phyloP scores from a whole-genome alignment of 2,888 invertebrate genomes.

The Chouioia cunea region DNA sequence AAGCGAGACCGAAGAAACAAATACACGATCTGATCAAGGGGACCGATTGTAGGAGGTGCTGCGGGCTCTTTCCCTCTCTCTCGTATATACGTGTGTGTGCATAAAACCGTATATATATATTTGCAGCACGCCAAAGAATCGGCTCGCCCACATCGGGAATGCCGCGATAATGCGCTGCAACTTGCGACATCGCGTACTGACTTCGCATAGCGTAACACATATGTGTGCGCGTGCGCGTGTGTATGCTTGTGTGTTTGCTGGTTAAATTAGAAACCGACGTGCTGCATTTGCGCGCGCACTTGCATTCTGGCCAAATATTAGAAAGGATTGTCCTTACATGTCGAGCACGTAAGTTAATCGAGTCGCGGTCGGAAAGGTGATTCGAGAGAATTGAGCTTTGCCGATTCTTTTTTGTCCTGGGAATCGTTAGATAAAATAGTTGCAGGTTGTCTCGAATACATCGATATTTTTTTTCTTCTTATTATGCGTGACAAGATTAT shows the following conservation, averaged over 20 bases:
- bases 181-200: conserved; percentile 22
- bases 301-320: conserved; percentile 15
- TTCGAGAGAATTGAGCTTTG: no score
- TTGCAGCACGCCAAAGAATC: conserved; percentile 13
- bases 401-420: no score
- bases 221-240: no score
- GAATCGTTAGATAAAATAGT: no score
- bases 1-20: no score
- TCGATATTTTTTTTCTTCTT: no score
- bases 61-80: background rate
- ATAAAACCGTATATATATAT: background rate
- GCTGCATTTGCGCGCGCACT: background rate
- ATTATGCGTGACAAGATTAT: no score
- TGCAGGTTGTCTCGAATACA: no score
- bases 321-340: conserved; percentile 26
- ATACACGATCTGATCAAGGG: conserved; percentile 3
- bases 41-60: conserved; percentile 8
- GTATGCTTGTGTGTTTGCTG: background rate
- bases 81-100: background rate
- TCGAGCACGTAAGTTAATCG: conserved; percentile 17
- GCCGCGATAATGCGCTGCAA: conserved; percentile 22
- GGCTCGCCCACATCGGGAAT: conserved; percentile 34
- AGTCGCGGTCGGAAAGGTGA: background rate
- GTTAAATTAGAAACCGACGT: conserved; percentile 32
- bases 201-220: no score